These are phyloP conservation scores for Mythimna ferrago DNA, from an alignment of 2,888 invertebrate genomes.

Conservation along the genomic window DNA sequence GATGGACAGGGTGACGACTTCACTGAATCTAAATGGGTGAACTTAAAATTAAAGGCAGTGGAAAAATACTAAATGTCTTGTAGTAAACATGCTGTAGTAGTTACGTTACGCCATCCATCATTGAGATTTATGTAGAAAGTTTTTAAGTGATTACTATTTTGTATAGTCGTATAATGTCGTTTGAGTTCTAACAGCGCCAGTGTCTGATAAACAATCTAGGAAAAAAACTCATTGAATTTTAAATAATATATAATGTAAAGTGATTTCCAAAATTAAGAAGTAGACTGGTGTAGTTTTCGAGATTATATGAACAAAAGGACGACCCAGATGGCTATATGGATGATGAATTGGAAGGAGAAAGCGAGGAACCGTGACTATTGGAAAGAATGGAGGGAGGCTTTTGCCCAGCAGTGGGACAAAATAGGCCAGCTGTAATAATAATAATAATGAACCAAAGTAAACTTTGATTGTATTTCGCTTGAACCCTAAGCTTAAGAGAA, in stretches of 20 bases:
- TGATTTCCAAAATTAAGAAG: not conserved
- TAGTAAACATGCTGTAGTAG: constrained; percentile 37
- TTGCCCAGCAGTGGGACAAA: too few relatives aligned
- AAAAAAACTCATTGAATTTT: not conserved
- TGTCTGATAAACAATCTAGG: not conserved
- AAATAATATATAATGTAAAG: too few relatives aligned
- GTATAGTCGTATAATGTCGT: constrained; percentile 8
- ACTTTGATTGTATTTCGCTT: not conserved
- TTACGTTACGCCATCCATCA: constrained; percentile 15
- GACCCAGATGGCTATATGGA: too few relatives aligned
- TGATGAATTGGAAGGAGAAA: too few relatives aligned
- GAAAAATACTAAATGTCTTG: constrained; percentile 49
- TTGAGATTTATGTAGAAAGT: constrained; percentile 44
- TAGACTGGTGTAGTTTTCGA: too few relatives aligned
- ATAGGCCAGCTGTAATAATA: too few relatives aligned
- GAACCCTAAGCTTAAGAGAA: not conserved
- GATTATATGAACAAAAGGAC: too few relatives aligned
- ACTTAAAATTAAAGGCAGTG: constrained; percentile 19
- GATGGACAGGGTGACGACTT: constrained; percentile 38
- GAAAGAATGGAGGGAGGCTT: too few relatives aligned
- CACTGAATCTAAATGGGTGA: constrained; percentile 33
- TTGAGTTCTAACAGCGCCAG: not conserved
- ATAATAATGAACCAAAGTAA: not conserved
- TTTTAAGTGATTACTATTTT: constrained; percentile 7
- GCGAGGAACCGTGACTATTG: too few relatives aligned